Percentiles rank a stretch among this genome's conserved stretches.
Conservation (phyloP, 2,888 invertebrate genomes). For the Hirtodrosophila trivittata region DNA sequence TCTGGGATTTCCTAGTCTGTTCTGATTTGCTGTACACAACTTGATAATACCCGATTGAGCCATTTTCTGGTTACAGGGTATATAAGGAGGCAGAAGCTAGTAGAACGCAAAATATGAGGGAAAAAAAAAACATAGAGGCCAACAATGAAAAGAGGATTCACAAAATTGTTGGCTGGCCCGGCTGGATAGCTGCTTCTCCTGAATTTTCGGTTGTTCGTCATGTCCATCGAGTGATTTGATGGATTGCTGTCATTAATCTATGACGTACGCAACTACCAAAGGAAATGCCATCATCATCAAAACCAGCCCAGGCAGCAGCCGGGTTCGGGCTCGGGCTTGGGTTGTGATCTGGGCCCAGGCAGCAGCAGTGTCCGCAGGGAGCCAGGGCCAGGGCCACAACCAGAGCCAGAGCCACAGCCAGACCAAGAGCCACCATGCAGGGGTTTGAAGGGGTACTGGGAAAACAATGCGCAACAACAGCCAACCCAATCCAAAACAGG, state of each 20-base stretch:
- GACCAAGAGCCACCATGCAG: constrained; percentile 7
- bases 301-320: constrained; percentile 74
- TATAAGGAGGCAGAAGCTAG: constrained; percentile 26
- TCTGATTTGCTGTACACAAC: too few species aligned
- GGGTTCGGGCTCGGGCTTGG: constrained; percentile 14
- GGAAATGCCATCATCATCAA: constrained; percentile 81
- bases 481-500: constrained; percentile 38
- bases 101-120: constrained; percentile 20
- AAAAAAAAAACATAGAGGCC: constrained; percentile 23
- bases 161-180: constrained; percentile 56
- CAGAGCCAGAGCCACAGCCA: constrained; percentile 22
- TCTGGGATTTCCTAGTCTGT: too few species aligned
- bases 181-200: constrained; percentile 50
- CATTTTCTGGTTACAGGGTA: not conserved
- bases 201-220: constrained; percentile 81
- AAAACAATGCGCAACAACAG: constrained; percentile 50
- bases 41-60: not conserved
- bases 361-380: constrained; percentile 51
- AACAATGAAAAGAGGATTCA: constrained; percentile 49
- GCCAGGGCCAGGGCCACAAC: constrained; percentile 29
- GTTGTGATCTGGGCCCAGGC: constrained; percentile 9
- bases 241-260: constrained; percentile 84
- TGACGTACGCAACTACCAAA: constrained; percentile 84
- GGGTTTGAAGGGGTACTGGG: constrained; percentile 30
- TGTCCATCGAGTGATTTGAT: constrained; percentile 84